Conservation (phyloP, 2,113 vertebrate species). For the Bubalus kerabau region DNA sequence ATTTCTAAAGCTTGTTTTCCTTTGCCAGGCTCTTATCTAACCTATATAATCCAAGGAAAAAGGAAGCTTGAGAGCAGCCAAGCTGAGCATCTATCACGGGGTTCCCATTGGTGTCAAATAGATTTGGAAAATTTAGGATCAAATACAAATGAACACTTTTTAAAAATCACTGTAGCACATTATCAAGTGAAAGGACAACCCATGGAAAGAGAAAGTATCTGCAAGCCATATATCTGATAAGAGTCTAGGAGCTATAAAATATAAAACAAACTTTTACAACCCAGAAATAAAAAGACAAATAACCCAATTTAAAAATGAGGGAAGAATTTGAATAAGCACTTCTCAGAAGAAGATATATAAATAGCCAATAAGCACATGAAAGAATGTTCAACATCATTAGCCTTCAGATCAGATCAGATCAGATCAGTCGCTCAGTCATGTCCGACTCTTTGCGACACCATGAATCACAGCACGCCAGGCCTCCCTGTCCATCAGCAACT, state of each 20-base stretch:
- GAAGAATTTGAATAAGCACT: neutral
- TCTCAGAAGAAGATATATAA: neutral
- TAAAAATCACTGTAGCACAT: neutral
- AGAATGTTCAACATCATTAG: neutral
- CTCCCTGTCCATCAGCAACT: no score
- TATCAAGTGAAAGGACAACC: neutral
- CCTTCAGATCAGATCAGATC: neutral
- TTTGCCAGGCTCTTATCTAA: neutral
- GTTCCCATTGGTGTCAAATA: neutral
- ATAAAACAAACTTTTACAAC: neutral
- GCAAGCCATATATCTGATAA: neutral
- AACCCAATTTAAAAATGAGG: neutral
- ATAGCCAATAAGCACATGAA: neutral
- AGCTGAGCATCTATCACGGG: neutral
- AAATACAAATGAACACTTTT: neutral
- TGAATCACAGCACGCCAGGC: no score
- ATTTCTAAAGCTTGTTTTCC: neutral
- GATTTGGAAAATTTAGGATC: neutral
- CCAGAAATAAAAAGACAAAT: neutral
- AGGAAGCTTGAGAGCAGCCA: neutral
- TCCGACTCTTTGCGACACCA: no score
- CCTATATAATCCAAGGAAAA: neutral
- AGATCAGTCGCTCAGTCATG: no score
- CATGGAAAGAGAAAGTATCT: neutral
- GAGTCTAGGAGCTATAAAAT: neutral